Conservation (phyloP, 1,140 invertebrate species). For the Drosophila ficusphila region DNA sequence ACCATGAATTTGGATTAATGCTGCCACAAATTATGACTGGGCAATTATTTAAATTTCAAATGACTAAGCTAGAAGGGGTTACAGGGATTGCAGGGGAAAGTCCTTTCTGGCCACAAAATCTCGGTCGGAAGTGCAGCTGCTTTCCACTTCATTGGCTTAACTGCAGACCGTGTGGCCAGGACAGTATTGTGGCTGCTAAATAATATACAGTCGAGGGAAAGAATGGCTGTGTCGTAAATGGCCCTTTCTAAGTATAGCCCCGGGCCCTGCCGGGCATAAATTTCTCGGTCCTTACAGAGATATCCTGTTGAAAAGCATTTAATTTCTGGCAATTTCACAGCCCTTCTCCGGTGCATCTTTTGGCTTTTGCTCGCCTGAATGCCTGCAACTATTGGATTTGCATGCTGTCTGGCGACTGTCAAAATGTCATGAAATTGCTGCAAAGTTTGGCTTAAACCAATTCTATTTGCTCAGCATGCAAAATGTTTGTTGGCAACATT, state of each 20-base stretch:
- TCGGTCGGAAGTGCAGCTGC: slow-evolving; percentile 41
- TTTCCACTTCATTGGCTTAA: slow-evolving; percentile 28
- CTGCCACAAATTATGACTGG: slow-evolving; percentile 14
- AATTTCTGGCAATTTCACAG: slow-evolving; percentile 28
- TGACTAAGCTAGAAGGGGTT: slow-evolving; percentile 9
- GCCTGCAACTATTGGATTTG: slow-evolving; percentile 23
- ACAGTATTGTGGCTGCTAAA: slow-evolving; percentile 34
- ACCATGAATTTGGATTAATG: neutral
- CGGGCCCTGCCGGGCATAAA: slow-evolving; percentile 15
- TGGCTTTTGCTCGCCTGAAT: slow-evolving; percentile 4
- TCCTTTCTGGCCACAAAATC: slow-evolving; percentile 27
- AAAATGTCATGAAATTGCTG: slow-evolving; percentile 29
- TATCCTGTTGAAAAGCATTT: slow-evolving; percentile 36
- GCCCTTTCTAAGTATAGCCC: neutral
- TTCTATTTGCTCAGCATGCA: slow-evolving; percentile 25
- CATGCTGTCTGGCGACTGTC: neutral
- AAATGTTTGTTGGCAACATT: slow-evolving; percentile 16
- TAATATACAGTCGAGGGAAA: slow-evolving; percentile 33
- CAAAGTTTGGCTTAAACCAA: neutral
- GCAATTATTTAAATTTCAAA: slow-evolving; percentile 38
- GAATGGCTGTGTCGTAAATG: slow-evolving; percentile 40
- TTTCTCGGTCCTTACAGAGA: neutral
- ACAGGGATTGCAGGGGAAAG: neutral
- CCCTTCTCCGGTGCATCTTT: slow-evolving; percentile 15
- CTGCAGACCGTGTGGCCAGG: neutral